Evolutionary conservation across 2,113 vertebrate genomes (phyloP).

Genomic region (Galeopterus variegatus): DNA sequence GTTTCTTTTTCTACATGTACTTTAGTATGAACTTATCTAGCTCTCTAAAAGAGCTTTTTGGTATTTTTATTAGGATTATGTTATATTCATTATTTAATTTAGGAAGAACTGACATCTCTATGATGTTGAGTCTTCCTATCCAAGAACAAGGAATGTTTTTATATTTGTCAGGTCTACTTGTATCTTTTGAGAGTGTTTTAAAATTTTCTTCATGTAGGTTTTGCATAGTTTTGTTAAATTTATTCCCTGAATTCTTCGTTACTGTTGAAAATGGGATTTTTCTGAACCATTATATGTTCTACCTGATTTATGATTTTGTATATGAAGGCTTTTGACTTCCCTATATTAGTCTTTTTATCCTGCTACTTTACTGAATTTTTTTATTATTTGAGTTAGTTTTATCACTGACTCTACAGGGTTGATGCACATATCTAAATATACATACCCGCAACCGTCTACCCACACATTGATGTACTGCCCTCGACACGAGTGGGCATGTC

Average conservation of each 20-base stretch:
- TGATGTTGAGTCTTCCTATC: neutral
- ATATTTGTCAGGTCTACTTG: neutral
- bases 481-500: neutral
- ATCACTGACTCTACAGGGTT: neutral
- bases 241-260: neutral
- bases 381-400: constrained; percentile 18
- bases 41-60: neutral
- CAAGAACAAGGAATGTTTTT: neutral
- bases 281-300: neutral
- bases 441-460: neutral
- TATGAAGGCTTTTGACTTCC: neutral
- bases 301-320: neutral
- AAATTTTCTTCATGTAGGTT: neutral
- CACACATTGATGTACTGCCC: neutral
- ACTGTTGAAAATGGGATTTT: constrained; percentile 37
- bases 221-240: constrained; percentile 33
- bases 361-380: neutral
- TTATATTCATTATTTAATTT: neutral
- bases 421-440: neutral
- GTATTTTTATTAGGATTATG: neutral
- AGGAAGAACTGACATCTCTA: neutral
- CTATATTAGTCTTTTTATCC: neutral
- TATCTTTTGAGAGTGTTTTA: neutral
- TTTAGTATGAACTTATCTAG: neutral
- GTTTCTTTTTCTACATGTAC: neutral